Evolutionary conservation across 2,888 invertebrate species (phyloP), one percentile per base, ranked within the genome.

Genomic region (Tetragonula carbonaria): DNA sequence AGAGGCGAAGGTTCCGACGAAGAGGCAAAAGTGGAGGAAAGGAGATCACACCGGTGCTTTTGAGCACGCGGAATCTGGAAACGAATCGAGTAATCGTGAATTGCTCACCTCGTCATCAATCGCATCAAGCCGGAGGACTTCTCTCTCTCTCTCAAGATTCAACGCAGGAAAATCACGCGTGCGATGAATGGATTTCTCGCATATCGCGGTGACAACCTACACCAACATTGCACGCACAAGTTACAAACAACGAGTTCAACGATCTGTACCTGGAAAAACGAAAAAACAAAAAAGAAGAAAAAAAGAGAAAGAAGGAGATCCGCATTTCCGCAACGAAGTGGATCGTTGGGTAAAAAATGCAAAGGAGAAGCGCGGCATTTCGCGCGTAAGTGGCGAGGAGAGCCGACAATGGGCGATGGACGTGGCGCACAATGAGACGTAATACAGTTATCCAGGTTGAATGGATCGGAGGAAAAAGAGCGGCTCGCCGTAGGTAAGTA

Each of bases 371-470:
- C 57, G n/a, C 11, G 38, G 51, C 57, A 45, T 23, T 66, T 21
- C 73, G 57, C 65, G 53, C 76, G 63, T 59, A 67, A 71, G 76
- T 67, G 65, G 38, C 53, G 11, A 57, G 62, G 63, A 73, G 75
- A 82, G 71, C 78, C 78, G 82, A 85, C 86, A 84, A 86, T 87
- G 71, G 70, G 67, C 57, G 65, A 38, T 55, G 68, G 68, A 67
- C 72, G 72, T 38, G 66, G 51, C 16, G 68, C 77, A 88, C 89
- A 92, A 90, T 90, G 86, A 82, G 85, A 84, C 84, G 88, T 93
- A 92, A 93, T 92, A 91, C 89, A 91, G 92, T 93, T 92, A 93
- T 92, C 91, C 91, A 86, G 88, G 89, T 86, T 89, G 90, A 85
- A 91, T 91, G 91, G 91, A 90, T 89, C 91, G 78, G 77, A 77